These are phyloP conservation scores for Megaustenia siamemsis DNA, from an alignment of 2,888 invertebrate species.

Conservation along the genomic window DNA sequence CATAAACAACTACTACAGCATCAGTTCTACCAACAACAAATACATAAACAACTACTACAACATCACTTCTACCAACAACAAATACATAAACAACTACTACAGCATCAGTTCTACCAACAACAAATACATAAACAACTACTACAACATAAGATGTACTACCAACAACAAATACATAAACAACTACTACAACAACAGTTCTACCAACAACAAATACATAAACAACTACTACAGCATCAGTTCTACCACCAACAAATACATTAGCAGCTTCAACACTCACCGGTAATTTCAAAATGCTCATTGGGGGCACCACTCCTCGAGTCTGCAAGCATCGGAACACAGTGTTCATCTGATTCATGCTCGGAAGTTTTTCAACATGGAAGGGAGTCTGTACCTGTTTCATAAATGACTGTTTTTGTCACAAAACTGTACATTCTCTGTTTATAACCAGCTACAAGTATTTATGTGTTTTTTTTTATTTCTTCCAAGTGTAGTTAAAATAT, in stretches of 20 bases:
- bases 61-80: background rate
- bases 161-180: background rate
- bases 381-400: constrained; percentile 75
- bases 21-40: too few relatives aligned
- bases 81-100: background rate
- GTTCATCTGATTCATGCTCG: constrained; percentile 71
- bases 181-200: background rate
- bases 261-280: constrained; percentile 69
- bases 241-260: background rate
- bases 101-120: background rate
- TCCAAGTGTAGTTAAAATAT: too few relatives aligned
- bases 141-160: background rate
- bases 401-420: too few relatives aligned
- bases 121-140: background rate
- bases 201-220: background rate
- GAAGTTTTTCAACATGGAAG: constrained; percentile 75
- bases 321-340: constrained; percentile 74
- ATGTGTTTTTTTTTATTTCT: too few relatives aligned
- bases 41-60: background rate
- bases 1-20: background rate
- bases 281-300: constrained; percentile 72
- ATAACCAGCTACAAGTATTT: too few relatives aligned
- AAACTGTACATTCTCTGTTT: too few relatives aligned
- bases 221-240: background rate
- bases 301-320: constrained; percentile 75